Evolutionary conservation across 2,797 vertebrate genomes (phyloP), one percentile per base, ranked within the genome.

Genomic region (Helostoma temminkii): DNA sequence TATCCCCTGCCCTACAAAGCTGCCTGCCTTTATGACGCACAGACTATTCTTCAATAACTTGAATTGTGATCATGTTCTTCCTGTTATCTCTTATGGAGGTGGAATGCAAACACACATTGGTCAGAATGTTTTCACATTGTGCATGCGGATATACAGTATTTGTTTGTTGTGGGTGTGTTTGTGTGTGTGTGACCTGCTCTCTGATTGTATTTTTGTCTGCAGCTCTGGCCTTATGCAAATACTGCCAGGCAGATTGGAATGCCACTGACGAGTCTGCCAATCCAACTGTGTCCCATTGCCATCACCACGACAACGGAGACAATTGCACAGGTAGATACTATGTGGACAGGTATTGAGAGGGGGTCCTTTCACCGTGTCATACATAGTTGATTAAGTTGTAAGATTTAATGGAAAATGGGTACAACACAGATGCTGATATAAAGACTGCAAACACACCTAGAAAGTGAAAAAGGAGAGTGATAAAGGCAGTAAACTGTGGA

Each of bases 301-400:
- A 64, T 90, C 89, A 24, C 85, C 90, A 93, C 76, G 81, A 89
- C 81, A 85, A 92, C 88, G 36, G 66, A 79, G 81, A 88, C 87
- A 93, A 94, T 72, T 94, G 93, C 88, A 92, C 94, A 93, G 94
- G 94, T 95, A 93, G 75, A 81, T 80, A 70, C n/a, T n/a, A n/a
- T n/a, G n/a, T 36, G 80, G 66, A n/a, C 16, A 24, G 41, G 37
- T 25, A 48, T n/a, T 8, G 16, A 14, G 26, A 18, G 46, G 50
- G 8, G 45, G 57, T 14, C 16, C 28, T 10, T 32, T 36, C 11
- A 5, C 0, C 0, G 15, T 43, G 52, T 47, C 55, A 45, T 66
- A 69, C 82, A 78, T 16, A 9, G 36, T n/a, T 28, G 32, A 49
- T 15, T 49, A 73, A 15, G 65, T 62, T 62, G 49, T 47, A 36